Conservation (phyloP, 2,797 vertebrate species). For the Perodicticus potto region DNA sequence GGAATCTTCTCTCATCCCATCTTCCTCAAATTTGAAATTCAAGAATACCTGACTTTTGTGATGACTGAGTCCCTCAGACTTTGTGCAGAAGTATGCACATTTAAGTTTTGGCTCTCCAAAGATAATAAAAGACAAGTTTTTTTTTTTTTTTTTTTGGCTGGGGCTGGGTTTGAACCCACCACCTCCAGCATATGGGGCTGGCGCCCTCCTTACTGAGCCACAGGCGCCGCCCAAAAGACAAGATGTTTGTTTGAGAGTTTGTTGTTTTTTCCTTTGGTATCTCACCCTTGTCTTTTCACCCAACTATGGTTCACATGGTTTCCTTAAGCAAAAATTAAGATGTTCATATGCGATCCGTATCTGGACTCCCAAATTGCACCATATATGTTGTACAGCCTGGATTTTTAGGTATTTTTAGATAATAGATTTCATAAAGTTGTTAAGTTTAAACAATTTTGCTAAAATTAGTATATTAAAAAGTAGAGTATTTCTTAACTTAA, state of each 20-base stretch:
- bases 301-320: conserved; percentile 45
- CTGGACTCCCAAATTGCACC: conserved; percentile 82
- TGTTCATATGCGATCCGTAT: conserved; percentile 78
- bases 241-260: conserved; percentile 1
- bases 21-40: conserved; percentile 45
- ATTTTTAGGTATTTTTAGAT: conserved; percentile 86
- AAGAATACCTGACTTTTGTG: not conserved
- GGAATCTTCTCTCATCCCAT: not conserved
- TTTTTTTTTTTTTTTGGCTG: no score
- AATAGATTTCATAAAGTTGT: conserved; percentile 54
- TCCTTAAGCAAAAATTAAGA: conserved; percentile 82
- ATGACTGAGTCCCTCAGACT: not conserved
- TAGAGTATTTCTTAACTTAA: conserved; percentile 4
- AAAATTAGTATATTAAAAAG: conserved; percentile 13
- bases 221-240: no score
- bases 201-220: no score
- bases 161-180: no score
- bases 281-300: conserved; percentile 15
- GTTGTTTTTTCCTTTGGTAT: conserved; percentile 8
- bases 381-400: conserved; percentile 84
- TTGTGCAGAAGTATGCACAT: not conserved
- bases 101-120: conserved; percentile 48
- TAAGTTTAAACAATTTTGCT: conserved; percentile 27
- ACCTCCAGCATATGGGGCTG: no score
- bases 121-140: conserved; percentile 14